These are phyloP conservation scores for Parotia lawesii DNA, from an alignment of 2,113 vertebrate genomes.

Conservation along the genomic window DNA sequence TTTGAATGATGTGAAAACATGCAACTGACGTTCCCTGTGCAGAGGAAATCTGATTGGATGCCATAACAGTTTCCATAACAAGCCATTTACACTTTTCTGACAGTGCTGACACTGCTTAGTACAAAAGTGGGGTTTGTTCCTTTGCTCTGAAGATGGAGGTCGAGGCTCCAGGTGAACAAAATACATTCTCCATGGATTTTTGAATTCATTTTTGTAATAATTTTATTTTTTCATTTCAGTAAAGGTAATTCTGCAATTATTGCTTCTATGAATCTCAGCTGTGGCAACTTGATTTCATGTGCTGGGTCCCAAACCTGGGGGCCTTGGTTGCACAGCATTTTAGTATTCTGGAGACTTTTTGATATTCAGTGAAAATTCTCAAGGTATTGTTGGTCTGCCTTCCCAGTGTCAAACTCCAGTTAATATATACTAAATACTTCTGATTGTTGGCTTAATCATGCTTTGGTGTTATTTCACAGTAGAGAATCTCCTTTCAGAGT, in stretches of 20 bases:
- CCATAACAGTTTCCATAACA: not conserved
- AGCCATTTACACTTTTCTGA: not conserved
- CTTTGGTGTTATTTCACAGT: not conserved
- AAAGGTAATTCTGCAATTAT: not conserved
- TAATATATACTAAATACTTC: not conserved
- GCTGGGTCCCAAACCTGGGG: not conserved
- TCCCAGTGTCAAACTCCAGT: not conserved
- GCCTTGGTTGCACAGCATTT: not conserved
- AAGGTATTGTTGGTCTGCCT: not conserved
- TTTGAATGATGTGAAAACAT: not conserved
- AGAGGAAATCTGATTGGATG: not conserved
- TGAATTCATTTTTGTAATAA: not conserved
- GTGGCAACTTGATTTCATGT: not conserved
- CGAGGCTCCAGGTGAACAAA: not conserved
- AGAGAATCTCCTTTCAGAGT: not conserved
- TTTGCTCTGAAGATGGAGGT: not conserved
- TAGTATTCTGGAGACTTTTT: not conserved
- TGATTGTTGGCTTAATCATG: not conserved
- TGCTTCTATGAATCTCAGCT: not conserved
- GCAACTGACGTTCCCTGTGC: not conserved
- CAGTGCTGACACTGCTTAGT: not conserved
- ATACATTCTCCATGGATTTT: not conserved
- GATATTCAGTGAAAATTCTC: not conserved
- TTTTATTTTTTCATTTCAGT: not conserved
- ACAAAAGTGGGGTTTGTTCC: not conserved